phyloP scores from a whole-genome alignment of 2,888 invertebrate genomes.

The Nephrotoma appendiculata region DNA sequence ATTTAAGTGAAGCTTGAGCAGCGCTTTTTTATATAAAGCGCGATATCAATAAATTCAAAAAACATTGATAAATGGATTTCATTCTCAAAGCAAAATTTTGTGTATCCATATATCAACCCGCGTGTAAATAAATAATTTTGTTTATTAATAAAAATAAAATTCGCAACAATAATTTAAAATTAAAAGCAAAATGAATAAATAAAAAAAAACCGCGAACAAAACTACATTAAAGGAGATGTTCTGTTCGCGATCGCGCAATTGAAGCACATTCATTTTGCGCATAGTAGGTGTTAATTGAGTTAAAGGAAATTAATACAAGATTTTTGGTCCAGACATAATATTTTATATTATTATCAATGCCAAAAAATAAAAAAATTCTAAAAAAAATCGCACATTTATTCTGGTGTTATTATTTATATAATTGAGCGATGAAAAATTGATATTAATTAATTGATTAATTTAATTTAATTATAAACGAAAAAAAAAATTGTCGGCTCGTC shows the following conservation, averaged over 20 bases:
- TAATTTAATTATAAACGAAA: not conserved
- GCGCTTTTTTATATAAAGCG: not conserved
- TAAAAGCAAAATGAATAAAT: too few relatives aligned
- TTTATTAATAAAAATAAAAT: not conserved
- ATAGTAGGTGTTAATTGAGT: not conserved
- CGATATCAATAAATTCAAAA: not conserved
- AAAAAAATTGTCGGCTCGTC: not conserved
- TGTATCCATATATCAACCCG: not conserved
- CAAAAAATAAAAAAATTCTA: not conserved
- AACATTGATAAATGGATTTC: not conserved
- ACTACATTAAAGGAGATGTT: not conserved
- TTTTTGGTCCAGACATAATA: not conserved
- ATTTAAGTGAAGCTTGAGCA: not conserved
- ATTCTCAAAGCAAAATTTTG: not conserved
- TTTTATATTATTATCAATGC: not conserved
- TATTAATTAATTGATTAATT: not conserved
- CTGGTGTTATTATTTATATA: not conserved
- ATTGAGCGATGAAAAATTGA: not conserved
- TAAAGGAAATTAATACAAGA: not conserved
- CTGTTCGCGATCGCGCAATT: not conserved
- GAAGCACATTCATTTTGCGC: not conserved
- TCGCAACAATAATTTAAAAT: not conserved
- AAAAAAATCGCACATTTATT: not conserved
- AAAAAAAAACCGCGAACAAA: not conserved
- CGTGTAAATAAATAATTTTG: not conserved